Base-by-base conservation (phyloP, 2,888 invertebrate species). In the Stegophylla sp. region DNA sequence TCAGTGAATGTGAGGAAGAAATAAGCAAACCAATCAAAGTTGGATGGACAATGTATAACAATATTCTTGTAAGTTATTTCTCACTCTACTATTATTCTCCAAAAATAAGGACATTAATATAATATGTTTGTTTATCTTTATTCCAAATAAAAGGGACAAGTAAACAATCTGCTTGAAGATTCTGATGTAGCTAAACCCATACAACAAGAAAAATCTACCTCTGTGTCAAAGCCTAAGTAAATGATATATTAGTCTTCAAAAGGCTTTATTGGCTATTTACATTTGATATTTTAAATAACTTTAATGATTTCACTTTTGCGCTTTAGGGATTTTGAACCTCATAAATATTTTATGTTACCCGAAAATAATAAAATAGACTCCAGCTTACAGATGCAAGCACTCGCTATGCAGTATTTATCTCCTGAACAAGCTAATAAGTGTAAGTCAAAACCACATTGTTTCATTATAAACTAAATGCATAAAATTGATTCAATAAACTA, bases 381-480 rank as follows among this genome's bases (percentile, higher is more conserved):
- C 15, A 90, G 89, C 85, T 88, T 88, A 86, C 88, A 88, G 53
- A 89, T 90, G 84, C 88, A 89, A 84, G 88, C 89, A 81, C 85
- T 90, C 20, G 87, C 89, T 59, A 86, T 89, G 86, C 90, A 90
- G 84, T 90, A 90, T 85, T 85, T 90, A 61, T 82, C 83, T n/a
- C 74, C 82, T 20, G 77, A 69, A 61, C 79, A 79, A 71, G 69
- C 69, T n/a, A 23, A 61, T 20, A 79, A 79, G 23, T 79, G 79
- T 71, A 61, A 69, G 69, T 79, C 1, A 5, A 34, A 15, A 15
- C 9, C 10, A 12, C 3, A 7, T 1, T 41, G 1, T 12, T 34
- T 28, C 13, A 17, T 28, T 7, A 28, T 3, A 34, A 34, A 34
- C 3, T 34, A 34, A 34, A 34, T 34, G 7, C 3, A 34, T 34